Conservation (phyloP, 2,888 invertebrate genomes). For the Andrena trimmerana region DNA sequence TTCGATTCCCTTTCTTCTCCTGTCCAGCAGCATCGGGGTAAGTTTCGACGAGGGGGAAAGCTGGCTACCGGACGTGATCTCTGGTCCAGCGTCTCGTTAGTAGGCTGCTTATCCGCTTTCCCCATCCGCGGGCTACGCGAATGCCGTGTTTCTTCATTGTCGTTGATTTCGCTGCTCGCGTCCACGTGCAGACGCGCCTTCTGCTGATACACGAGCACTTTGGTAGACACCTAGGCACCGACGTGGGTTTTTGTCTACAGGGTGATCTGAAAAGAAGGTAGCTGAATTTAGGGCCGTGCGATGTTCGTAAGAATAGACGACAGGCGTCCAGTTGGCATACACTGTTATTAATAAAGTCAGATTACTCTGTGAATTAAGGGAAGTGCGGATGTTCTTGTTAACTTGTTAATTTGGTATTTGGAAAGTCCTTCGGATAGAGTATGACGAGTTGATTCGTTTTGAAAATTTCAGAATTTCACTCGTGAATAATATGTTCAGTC, state of each 20-base stretch:
- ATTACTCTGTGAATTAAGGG: too few species aligned
- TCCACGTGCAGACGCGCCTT: slow-evolving; percentile 27
- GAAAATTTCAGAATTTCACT: too few species aligned
- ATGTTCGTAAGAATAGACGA: not conserved
- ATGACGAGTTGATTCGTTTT: too few species aligned
- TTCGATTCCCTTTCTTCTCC: slow-evolving; percentile 26
- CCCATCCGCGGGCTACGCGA: slow-evolving; percentile 62
- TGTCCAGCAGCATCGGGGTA: slow-evolving; percentile 47
- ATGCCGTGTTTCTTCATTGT: slow-evolving; percentile 64
- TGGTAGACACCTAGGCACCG: slow-evolving; percentile 35
- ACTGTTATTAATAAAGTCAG: too few species aligned
- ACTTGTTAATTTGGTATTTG: too few species aligned
- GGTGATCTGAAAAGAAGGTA: not conserved
- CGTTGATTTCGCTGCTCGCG: slow-evolving; percentile 68
- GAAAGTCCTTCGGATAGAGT: too few species aligned
- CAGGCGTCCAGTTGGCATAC: not conserved
- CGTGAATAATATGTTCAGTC: too few species aligned
- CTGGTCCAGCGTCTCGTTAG: slow-evolving; percentile 69
- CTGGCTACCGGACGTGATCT: slow-evolving; percentile 60
- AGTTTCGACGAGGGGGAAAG: slow-evolving; percentile 29
- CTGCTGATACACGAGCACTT: not conserved
- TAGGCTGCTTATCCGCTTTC: slow-evolving; percentile 72
- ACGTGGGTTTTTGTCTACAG: not conserved
- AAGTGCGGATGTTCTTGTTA: too few species aligned
- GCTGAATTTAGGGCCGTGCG: not conserved